Percentiles rank a stretch among this genome's conserved stretches.
phyloP scores from a whole-genome alignment of 64 coral and sea anemone genomes.

The Hydrozoanthus tunicans region DNA sequence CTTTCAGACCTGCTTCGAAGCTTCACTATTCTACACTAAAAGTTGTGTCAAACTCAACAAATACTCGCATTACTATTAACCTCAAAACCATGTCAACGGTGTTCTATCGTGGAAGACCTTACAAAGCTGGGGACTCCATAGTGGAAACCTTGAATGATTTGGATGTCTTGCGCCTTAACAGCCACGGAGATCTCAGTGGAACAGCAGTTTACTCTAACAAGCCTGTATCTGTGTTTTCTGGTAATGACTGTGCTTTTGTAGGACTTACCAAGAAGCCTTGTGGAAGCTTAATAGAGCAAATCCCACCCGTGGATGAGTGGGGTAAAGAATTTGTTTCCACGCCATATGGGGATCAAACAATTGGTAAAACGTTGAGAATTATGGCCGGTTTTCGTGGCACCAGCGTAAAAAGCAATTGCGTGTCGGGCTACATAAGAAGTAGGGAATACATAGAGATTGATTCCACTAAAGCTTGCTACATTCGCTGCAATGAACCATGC shows the following conservation, averaged over 20 bases:
- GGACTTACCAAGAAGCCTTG: neutral
- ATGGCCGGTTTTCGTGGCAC: constrained; percentile 34
- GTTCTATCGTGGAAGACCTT: neutral
- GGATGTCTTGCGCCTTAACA: constrained; percentile 7
- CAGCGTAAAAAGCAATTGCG: constrained; percentile 27
- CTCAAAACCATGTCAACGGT: constrained; percentile 10
- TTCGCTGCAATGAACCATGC: constrained; percentile 28
- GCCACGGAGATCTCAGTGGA: constrained; percentile 27
- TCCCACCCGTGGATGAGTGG: constrained; percentile 47
- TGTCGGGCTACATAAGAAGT: constrained; percentile 36
- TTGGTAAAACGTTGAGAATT: constrained; percentile 26
- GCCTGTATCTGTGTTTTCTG: constrained; percentile 26
- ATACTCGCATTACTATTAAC: neutral
- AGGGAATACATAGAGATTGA: constrained; percentile 27
- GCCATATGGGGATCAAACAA: neutral
- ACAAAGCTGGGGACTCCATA: constrained; percentile 6
- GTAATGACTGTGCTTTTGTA: constrained; percentile 33
- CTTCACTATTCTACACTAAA: constrained; percentile 7
- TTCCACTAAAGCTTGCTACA: constrained; percentile 3
- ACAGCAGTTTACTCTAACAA: constrained; percentile 34
- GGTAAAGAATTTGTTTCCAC: constrained; percentile 16
- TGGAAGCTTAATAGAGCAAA: constrained; percentile 21
- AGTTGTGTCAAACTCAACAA: constrained; percentile 28
- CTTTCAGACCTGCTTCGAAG: neutral
- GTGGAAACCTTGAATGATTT: constrained; percentile 8